Conservation (phyloP, 1,140 invertebrate species). For the Bombus terrestris region DNA sequence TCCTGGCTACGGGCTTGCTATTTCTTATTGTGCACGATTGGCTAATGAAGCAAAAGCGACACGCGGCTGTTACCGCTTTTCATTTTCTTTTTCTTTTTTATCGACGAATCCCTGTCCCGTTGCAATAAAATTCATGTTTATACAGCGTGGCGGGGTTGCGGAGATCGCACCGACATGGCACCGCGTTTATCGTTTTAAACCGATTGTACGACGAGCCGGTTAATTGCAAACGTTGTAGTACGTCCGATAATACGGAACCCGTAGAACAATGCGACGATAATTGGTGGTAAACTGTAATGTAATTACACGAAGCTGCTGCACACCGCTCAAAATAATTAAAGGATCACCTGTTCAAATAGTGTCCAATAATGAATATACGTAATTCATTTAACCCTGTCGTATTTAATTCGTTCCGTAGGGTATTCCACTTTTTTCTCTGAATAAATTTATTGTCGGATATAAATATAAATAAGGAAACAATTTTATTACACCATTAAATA, state of each 20-base stretch:
- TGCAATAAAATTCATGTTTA: constrained; percentile 34
- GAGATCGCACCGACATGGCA: background rate
- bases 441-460: background rate
- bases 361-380: constrained; percentile 1
- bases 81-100: background rate
- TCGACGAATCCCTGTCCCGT: background rate
- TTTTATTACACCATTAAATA: no score
- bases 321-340: constrained; percentile 22
- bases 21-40: constrained; percentile 46
- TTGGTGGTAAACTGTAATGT: constrained; percentile 25
- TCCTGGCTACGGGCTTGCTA: constrained; percentile 1
- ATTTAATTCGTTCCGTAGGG: background rate
- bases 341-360: background rate
- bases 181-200: constrained; percentile 27
- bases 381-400: background rate
- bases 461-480: background rate
- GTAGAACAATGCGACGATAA: constrained; percentile 30
- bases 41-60: constrained; percentile 33
- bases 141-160: background rate
- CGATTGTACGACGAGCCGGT: constrained; percentile 14
- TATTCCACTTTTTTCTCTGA: background rate
- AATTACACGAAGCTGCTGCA: background rate
- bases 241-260: background rate
- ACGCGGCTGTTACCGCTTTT: background rate
- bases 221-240: constrained; percentile 31